Conservation (phyloP, 2,888 invertebrate genomes). For the Xanthorhoe designata region DNA sequence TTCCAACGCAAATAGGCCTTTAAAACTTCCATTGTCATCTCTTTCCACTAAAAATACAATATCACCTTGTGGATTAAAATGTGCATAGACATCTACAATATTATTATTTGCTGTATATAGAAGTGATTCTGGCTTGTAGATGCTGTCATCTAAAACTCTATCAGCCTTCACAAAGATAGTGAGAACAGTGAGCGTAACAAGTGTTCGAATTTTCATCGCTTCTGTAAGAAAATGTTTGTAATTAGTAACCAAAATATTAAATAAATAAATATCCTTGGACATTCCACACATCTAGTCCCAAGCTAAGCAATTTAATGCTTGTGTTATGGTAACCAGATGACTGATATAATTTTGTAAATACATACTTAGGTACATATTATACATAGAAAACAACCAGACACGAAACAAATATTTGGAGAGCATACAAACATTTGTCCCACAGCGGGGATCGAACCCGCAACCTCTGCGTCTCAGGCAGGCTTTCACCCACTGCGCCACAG, state of each 20-base stretch:
- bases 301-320: too few relatives aligned
- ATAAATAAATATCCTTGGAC: too few relatives aligned
- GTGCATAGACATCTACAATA: constrained; percentile 16
- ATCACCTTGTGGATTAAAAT: neutral
- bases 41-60: constrained; percentile 14
- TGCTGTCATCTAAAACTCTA: constrained; percentile 9
- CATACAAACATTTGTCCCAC: too few relatives aligned
- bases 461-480: too few relatives aligned
- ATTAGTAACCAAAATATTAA: neutral
- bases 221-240: constrained; percentile 8
- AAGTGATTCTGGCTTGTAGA: constrained; percentile 17
- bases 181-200: neutral
- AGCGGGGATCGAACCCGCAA: too few relatives aligned
- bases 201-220: constrained; percentile 10
- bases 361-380: too few relatives aligned
- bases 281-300: too few relatives aligned
- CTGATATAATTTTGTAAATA: too few relatives aligned
- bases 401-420: too few relatives aligned
- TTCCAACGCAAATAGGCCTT: constrained; percentile 16
- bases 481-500: too few relatives aligned
- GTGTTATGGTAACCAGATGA: too few relatives aligned
- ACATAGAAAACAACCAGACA: too few relatives aligned
- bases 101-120: constrained; percentile 14
- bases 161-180: constrained; percentile 1
- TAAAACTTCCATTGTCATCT: constrained; percentile 1